Evolutionary conservation across 2,113 vertebrate species (phyloP).

Genomic region (Perognathus longimembris): DNA sequence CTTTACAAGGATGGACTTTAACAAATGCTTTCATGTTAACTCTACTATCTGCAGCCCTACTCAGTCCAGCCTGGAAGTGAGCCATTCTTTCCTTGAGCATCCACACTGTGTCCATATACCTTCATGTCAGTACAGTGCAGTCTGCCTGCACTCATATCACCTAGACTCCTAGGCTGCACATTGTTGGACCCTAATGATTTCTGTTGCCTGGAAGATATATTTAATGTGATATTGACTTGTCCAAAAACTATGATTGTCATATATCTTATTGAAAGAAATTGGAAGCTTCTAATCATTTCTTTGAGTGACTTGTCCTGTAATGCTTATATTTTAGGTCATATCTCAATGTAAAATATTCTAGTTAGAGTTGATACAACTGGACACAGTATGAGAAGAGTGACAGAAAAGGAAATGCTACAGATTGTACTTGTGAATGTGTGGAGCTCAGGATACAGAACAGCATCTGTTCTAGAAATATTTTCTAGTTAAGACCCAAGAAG

Average conservation of each 20-base stretch:
- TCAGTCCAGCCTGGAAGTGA: background rate
- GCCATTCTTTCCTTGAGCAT: conserved; percentile 12
- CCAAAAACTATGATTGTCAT: conserved; percentile 3
- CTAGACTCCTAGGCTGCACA: background rate
- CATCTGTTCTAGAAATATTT: conserved; percentile 74
- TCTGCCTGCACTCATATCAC: background rate
- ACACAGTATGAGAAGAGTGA: conserved; percentile 61
- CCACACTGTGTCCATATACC: background rate
- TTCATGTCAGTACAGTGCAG: background rate
- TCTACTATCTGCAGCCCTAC: background rate
- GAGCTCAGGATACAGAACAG: conserved; percentile 63
- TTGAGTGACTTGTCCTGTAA: conserved; percentile 50
- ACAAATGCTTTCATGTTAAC: background rate
- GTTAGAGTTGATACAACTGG: conserved; percentile 64
- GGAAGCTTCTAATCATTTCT: conserved; percentile 22
- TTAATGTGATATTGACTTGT: conserved; percentile 9
- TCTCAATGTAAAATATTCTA: conserved; percentile 62
- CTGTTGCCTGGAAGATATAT: background rate
- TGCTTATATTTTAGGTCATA: conserved; percentile 19
- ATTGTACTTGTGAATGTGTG: conserved; percentile 66
- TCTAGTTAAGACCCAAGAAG: conserved; percentile 71
- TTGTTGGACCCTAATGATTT: conserved; percentile 27
- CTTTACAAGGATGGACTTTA: background rate
- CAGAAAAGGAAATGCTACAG: conserved; percentile 72
- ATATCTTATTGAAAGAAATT: conserved; percentile 37